A percentile compares a stretch with the other conserved stretches of the same genome.
These are phyloP conservation scores for Scaptomyza cyrtandrae DNA, from an alignment of 2,888 invertebrate genomes.

Conservation along the genomic window DNA sequence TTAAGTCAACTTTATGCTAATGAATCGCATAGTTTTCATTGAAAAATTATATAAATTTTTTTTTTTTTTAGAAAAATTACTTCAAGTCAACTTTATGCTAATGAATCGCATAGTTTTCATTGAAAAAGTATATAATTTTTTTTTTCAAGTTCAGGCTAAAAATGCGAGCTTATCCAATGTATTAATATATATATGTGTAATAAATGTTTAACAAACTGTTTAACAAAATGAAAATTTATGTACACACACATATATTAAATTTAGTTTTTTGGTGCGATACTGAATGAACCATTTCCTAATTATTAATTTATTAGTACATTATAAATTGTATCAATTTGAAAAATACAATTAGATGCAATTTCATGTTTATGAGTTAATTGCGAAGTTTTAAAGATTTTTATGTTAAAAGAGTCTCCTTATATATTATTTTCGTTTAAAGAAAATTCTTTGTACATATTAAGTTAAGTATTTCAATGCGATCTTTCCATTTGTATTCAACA, in stretches of 20 bases:
- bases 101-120: neutral
- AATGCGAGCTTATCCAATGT: conserved; percentile 1
- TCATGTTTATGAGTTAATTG: neutral
- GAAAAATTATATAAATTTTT: neutral
- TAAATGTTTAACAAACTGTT: neutral
- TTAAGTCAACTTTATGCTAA: neutral
- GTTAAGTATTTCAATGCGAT: neutral
- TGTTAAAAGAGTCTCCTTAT: neutral
- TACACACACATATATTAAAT: neutral
- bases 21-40: neutral
- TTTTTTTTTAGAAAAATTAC: neutral
- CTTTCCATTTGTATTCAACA: neutral
- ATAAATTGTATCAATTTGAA: neutral
- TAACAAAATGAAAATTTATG: neutral
- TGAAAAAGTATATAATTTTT: neutral
- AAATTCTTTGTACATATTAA: neutral
- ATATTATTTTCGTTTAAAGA: conserved; percentile 2
- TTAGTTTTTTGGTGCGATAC: neutral
- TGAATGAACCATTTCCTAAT: neutral
- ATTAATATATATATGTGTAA: neutral
- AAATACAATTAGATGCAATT: neutral
- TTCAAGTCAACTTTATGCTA: neutral
- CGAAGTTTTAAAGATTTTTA: neutral
- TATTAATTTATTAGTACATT: neutral
- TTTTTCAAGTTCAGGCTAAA: neutral